These are phyloP conservation scores for Aurelia aurita complex sp. Pacific DNA, from an alignment of 30 jellyfish, hydroid and myxozoan genomes.

Conservation along the genomic window DNA sequence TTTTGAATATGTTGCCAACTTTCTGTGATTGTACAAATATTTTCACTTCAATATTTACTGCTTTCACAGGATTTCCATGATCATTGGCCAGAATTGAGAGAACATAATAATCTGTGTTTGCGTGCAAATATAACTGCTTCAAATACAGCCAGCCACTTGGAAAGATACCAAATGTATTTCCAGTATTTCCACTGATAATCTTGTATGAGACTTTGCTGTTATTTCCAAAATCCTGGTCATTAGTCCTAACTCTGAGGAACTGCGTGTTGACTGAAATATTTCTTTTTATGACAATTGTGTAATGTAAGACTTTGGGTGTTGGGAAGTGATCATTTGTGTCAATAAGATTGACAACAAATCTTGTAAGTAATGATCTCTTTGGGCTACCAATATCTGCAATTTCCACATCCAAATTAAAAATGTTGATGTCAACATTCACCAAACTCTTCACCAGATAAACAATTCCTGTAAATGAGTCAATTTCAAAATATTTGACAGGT, in stretches of 20 bases:
- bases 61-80: constrained; percentile 34
- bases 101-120: constrained; percentile 21
- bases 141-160: constrained; percentile 78
- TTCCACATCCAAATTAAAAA: constrained; percentile 8
- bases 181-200: constrained; percentile 58
- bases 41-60: constrained; percentile 18
- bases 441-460: constrained; percentile 59
- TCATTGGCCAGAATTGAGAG: constrained; percentile 43
- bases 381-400: constrained; percentile 67
- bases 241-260: constrained; percentile 20
- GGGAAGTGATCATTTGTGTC: constrained; percentile 65
- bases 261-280: constrained; percentile 53
- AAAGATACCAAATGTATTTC: constrained; percentile 55
- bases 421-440: background rate
- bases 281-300: constrained; percentile 10
- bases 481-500: constrained; percentile 11
- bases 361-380: background rate
- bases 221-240: constrained; percentile 53
- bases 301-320: constrained; percentile 13
- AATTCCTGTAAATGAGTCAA: constrained; percentile 70
- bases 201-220: constrained; percentile 36
- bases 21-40: constrained; percentile 32
- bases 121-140: constrained; percentile 17
- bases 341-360: constrained; percentile 19
- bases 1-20: constrained; percentile 13